A percentile compares a stretch with the other conserved stretches of the same genome.
Conservation (phyloP, 2,113 vertebrate genomes). For the Lepidothrix coronata region DNA sequence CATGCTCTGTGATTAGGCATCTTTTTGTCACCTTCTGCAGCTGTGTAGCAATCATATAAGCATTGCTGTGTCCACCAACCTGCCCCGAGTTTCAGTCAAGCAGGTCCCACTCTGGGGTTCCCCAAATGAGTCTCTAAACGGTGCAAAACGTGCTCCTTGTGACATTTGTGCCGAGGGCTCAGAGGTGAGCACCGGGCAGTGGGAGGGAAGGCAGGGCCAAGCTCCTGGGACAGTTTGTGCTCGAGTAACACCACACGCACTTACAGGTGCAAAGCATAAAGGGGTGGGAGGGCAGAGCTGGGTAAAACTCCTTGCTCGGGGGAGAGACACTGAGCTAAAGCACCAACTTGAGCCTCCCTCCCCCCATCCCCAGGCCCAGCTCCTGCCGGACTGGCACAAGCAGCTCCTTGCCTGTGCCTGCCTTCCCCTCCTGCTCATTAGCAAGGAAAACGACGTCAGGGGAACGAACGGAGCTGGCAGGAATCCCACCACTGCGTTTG, state of each 20-base stretch:
- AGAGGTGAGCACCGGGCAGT: rapidly evolving
- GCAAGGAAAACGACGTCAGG: neutral
- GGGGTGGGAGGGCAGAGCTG: neutral
- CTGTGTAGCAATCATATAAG: neutral
- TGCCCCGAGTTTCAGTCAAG: neutral
- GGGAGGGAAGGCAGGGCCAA: neutral
- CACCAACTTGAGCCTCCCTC: neutral
- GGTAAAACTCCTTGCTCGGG: neutral
- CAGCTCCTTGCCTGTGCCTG: neutral
- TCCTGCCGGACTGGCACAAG: neutral
- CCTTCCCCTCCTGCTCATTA: neutral
- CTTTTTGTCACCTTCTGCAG: neutral
- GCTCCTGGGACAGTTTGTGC: neutral
- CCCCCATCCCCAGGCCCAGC: neutral
- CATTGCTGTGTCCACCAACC: rapidly evolving
- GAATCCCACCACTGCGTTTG: neutral
- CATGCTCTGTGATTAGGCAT: rapidly evolving
- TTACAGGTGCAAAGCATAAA: neutral
- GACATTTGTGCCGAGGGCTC: rapidly evolving
- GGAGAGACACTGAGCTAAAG: neutral
- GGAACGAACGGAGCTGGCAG: conserved; percentile 8
- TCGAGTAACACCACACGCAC: rapidly evolving
- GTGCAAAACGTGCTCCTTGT: rapidly evolving
- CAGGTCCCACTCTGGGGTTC: neutral
- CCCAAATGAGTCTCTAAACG: neutral